Evolutionary conservation across 2,113 vertebrate species (phyloP), one percentile per base, ranked within the genome.

Genomic region (Equus quagga): DNA sequence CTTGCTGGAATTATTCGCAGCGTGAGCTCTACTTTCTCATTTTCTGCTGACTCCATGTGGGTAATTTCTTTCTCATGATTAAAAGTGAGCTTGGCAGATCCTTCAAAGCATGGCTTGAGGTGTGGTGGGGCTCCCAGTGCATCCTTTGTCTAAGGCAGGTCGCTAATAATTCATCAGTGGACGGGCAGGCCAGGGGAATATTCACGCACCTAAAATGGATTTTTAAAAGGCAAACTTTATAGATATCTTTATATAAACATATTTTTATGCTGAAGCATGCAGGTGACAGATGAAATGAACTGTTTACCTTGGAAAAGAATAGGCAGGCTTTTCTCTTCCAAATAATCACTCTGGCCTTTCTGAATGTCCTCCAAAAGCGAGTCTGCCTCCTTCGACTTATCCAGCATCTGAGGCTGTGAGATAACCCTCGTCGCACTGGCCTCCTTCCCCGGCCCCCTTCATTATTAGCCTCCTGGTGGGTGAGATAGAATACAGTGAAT

Each of bases 381-480:
- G 98, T 98, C 98, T 98, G 98, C 98, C 97, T 99, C 98, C 97
- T 98, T 98, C 96, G 98, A 99, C 98, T 99, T 99, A 98, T 99
- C 99, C 98, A 97, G 98, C 99, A 99, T 99, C 99, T 99, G 99
- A 98, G 98, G 98, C 98, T 97, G 98, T 0, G 96, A 99, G 99
- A 99, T 99, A 99, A 99, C 99, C 98, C 98, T 98, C 8, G 67
- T 98, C 95, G 98, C 98, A 98, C 94, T 98, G 98, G 99, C 98
- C 98, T 98, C 98, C 98, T 99, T 98, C 98, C 98, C 98, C 54
- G 98, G 98, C 98, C 99, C 99, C 98, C 98, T 98, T 98, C 99
- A 98, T 99, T 99, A 99, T 99, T 99, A 99, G 98, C 98, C 99
- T 99, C 99, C 99, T 99, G 99, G 98, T 98, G 98, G 98, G 99